These are phyloP conservation scores for Anthophora plumipes DNA, from an alignment of 2,888 invertebrate species.

Conservation along the genomic window DNA sequence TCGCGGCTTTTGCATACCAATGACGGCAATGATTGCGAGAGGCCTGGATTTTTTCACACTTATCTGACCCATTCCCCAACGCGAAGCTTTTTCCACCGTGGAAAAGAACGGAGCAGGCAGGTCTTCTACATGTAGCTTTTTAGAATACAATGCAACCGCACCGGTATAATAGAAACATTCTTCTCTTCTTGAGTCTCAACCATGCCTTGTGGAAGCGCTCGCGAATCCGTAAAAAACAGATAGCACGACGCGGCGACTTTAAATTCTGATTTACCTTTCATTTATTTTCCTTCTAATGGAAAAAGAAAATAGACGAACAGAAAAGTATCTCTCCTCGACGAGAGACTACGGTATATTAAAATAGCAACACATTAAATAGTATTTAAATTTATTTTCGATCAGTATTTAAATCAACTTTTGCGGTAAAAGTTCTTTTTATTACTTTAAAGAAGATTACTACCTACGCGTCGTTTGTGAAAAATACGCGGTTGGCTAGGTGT, in stretches of 20 bases:
- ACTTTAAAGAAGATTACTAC: too few relatives aligned
- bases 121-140: constrained; percentile 6
- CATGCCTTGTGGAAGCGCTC: background rate
- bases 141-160: constrained; percentile 30
- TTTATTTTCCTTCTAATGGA: background rate
- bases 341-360: too few relatives aligned
- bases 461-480: too few relatives aligned
- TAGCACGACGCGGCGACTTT: background rate
- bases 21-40: constrained; percentile 20
- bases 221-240: background rate
- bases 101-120: background rate
- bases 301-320: too few relatives aligned
- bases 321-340: too few relatives aligned
- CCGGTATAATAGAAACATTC: constrained; percentile 28
- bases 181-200: constrained; percentile 24
- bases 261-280: background rate
- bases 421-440: too few relatives aligned
- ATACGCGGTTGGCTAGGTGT: too few relatives aligned
- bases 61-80: constrained; percentile 10
- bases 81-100: background rate
- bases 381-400: too few relatives aligned
- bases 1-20: constrained; percentile 16
- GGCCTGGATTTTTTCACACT: constrained; percentile 37
- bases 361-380: too few relatives aligned
- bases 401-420: too few relatives aligned